Conservation (phyloP, 2,888 invertebrate species). For the Anagyrus pseudococci region DNA sequence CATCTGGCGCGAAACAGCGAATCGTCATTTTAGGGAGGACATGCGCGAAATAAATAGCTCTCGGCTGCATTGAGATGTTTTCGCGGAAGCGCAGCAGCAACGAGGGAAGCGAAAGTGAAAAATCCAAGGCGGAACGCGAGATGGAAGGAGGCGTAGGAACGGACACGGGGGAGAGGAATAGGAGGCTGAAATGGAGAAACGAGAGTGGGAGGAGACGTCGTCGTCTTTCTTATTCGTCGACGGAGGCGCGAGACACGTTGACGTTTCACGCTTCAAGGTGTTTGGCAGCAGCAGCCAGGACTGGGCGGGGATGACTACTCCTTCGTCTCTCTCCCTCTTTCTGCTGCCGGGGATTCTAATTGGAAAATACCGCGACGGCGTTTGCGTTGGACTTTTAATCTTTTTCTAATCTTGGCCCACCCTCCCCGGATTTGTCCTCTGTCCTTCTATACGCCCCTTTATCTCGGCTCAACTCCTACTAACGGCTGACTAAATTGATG, state of each 20-base stretch:
- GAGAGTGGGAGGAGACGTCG: slow-evolving; percentile 29
- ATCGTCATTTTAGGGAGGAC: too few relatives aligned
- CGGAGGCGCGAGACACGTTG: slow-evolving; percentile 7
- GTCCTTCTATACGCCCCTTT: background rate
- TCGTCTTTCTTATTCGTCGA: slow-evolving; percentile 32
- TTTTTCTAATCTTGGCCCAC: slow-evolving; percentile 31
- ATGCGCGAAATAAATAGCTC: too few relatives aligned
- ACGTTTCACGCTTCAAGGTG: slow-evolving; percentile 36
- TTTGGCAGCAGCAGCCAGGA: too few relatives aligned
- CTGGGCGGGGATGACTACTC: slow-evolving; percentile 20
- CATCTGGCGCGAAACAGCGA: too few relatives aligned
- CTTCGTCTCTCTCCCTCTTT: background rate
- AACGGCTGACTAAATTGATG: slow-evolving; percentile 30
- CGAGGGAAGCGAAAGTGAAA: slow-evolving; percentile 4
- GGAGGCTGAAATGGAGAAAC: slow-evolving; percentile 1
- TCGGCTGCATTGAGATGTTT: too few relatives aligned
- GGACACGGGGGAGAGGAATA: background rate
- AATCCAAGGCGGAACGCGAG: slow-evolving; percentile 3
- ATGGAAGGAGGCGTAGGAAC: background rate
- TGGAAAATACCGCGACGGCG: slow-evolving; percentile 39
- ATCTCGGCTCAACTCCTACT: too few relatives aligned
- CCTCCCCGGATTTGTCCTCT: background rate
- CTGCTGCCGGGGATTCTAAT: too few relatives aligned
- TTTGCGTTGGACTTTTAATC: slow-evolving; percentile 35
- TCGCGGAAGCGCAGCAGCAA: too few relatives aligned